Evolutionary conservation across 2,888 invertebrate genomes (phyloP), one percentile per base, ranked within the genome.

Genomic region (Hypolimnas misippus): DNA sequence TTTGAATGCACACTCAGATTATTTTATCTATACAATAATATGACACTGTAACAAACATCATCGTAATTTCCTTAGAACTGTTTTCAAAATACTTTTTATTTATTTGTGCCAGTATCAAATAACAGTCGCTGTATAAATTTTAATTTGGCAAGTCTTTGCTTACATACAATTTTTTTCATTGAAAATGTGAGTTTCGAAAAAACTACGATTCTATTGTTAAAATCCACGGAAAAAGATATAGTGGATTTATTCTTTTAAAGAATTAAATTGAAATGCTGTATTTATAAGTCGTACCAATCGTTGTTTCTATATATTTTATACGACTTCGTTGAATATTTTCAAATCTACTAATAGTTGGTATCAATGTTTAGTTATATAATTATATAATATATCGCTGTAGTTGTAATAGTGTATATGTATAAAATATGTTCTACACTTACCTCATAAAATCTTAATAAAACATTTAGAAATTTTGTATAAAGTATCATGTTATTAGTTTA

Each of bases 381-480:
- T 46, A 57, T 62, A 62, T 16, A 53, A 58, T 64, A 57, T 62
- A 49, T 29, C 49, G 25, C 38, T 16, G 66, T 66, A 66, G 62
- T 66, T 65, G 14, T 49, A 49, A 49, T 35, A 35, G 35, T 35
- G 35, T 17, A 7, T 8, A 14, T 38, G 14, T 42, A 16, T 42
- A 42, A 42, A 42, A 16, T 17, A 55, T 25, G 55, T 70, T 71
- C 57, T 58, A 57, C 46, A 59, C 56, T 62, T 67, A 63, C 63
- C 59, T 63, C 62, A 66, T 57, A 63, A 42, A 10, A 57, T 46
- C 25, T 46, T 63, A 44, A 58, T 58, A 40, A 57, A 50, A 60
- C 65, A 57, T 65, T 62, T 71, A 70, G 70, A 64, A 38, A 55
- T 64, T 57, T 67, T 63, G 64, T 69, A 65, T 61, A 61, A 59